A percentile compares a stretch with the other conserved stretches of the same genome.
Evolutionary conservation across 2,797 vertebrate genomes (phyloP).

Genomic region (Sphenodon punctatus): DNA sequence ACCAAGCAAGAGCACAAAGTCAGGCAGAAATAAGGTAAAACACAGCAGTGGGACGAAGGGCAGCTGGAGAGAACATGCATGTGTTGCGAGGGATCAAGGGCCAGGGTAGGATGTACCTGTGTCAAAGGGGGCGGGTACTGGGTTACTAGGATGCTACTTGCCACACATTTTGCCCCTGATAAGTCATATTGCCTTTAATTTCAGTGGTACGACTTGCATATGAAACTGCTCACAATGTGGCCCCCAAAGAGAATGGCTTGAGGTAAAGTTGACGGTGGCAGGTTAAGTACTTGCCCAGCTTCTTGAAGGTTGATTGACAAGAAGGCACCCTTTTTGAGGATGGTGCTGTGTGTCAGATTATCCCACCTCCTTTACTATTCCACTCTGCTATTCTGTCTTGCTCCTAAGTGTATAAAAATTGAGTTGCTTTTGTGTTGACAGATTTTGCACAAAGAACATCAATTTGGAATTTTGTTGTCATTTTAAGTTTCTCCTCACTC

Average conservation of each 20-base stretch:
- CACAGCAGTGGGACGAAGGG: no score
- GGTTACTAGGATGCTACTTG: no score
- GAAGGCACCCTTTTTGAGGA: conserved; percentile 46
- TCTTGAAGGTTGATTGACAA: conserved; percentile 39
- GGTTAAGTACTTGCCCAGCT: not conserved
- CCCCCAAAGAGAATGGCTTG: not conserved
- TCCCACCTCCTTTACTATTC: conserved; percentile 27
- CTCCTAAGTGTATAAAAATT: conserved; percentile 41
- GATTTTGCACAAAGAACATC: conserved; percentile 43
- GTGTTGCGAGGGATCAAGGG: no score
- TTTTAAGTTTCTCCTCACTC: conserved; percentile 32
- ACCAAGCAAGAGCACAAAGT: no score
- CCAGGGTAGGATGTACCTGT: no score
- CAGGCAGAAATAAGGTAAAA: no score
- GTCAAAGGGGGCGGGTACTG: no score
- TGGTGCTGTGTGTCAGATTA: conserved; percentile 17
- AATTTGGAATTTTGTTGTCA: conserved; percentile 57
- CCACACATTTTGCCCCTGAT: no score
- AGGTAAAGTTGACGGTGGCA: not conserved
- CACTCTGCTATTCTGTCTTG: conserved; percentile 51
- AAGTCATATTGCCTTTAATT: no score
- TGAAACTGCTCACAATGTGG: not conserved
- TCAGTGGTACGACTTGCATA: no score
- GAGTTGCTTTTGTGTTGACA: conserved; percentile 60
- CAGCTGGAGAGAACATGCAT: no score